Conservation (phyloP, 2,888 invertebrate species). For the Mythimna pallens region DNA sequence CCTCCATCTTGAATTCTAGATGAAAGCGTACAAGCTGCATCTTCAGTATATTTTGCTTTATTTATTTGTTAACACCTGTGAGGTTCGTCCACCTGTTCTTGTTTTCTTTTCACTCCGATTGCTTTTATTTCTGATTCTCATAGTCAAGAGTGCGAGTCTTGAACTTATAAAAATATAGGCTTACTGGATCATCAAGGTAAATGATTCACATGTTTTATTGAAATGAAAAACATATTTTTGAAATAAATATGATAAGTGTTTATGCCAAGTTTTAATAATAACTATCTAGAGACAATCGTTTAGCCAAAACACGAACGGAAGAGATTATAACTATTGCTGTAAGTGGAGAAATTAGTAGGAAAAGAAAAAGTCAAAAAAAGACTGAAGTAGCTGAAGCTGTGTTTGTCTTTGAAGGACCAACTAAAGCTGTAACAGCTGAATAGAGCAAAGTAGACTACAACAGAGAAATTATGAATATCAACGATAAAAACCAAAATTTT, state of each 20-base stretch:
- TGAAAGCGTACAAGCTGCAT: not conserved
- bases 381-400: too few relatives aligned
- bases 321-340: not conserved
- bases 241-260: constrained; percentile 49
- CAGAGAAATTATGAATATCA: not conserved
- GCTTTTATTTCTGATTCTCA: constrained; percentile 30
- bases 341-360: not conserved
- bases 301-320: constrained; percentile 20
- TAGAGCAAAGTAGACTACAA: not conserved
- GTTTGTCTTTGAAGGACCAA: not conserved
- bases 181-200: constrained; percentile 28
- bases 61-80: constrained; percentile 52
- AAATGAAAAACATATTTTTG: constrained; percentile 34
- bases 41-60: constrained; percentile 17
- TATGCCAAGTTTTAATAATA: constrained; percentile 56
- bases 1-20: not conserved
- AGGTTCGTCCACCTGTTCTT: constrained; percentile 49
- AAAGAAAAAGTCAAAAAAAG: not conserved
- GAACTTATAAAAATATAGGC: not conserved
- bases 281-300: constrained; percentile 40
- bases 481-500: not conserved
- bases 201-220: constrained; percentile 25
- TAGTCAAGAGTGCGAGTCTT: constrained; percentile 6
- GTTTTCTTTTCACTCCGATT: constrained; percentile 42
- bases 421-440: not conserved